A percentile compares a stretch with the other conserved stretches of the same genome.
Conservation (phyloP, 1,140 invertebrate genomes). For the Spodoptera frugiperda region DNA sequence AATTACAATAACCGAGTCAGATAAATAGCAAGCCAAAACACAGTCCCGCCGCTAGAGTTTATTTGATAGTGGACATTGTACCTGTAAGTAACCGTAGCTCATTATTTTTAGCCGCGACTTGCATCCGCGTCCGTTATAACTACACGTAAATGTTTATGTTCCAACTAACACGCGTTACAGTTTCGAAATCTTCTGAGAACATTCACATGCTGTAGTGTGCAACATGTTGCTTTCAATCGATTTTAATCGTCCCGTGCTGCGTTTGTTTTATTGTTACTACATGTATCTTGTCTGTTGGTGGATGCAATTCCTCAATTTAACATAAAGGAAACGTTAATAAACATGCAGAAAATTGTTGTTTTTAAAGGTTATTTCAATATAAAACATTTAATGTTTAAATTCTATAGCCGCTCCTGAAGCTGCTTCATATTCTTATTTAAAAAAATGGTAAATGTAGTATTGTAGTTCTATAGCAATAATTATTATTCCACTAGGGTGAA, state of each 20-base stretch:
- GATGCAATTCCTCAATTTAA: background rate
- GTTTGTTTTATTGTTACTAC: slow-evolving; percentile 12
- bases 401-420: no score
- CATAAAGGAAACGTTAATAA: background rate
- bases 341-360: no score
- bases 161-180: slow-evolving; percentile 67
- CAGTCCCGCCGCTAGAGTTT: background rate
- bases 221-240: slow-evolving; percentile 28
- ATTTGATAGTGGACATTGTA: slow-evolving; percentile 35
- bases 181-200: slow-evolving; percentile 78
- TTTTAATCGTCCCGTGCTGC: slow-evolving; percentile 12
- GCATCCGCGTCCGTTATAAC: slow-evolving; percentile 66
- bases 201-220: slow-evolving; percentile 53
- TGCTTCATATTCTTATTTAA: no score
- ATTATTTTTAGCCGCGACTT: slow-evolving; percentile 61
- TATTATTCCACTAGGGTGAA: slow-evolving; percentile 86
- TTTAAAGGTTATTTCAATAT: no score
- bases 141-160: slow-evolving; percentile 79
- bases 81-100: slow-evolving; percentile 33
- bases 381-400: no score
- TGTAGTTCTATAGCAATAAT: background rate
- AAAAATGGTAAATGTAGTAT: background rate
- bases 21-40: slow-evolving; percentile 9
- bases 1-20: slow-evolving; percentile 10
- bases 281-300: background rate